These are phyloP conservation scores for Lonchura striata DNA, from an alignment of 2,113 vertebrate species.

Conservation along the genomic window DNA sequence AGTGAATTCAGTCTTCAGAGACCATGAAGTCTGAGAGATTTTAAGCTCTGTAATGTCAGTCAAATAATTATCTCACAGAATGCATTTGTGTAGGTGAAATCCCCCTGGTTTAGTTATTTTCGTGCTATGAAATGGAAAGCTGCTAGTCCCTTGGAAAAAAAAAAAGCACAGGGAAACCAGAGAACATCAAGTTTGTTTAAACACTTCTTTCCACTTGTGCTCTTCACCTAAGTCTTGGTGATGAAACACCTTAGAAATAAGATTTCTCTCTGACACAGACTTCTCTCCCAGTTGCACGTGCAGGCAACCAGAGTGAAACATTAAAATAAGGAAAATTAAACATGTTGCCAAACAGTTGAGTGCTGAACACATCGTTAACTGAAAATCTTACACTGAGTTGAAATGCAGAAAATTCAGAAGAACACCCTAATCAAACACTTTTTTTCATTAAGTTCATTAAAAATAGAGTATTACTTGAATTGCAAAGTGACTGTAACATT, in stretches of 20 bases:
- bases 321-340: constrained; percentile 30
- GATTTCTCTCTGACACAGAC: not conserved
- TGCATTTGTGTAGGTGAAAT: constrained; percentile 63
- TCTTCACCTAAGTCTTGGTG: constrained; percentile 26
- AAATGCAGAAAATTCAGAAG: not conserved
- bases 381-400: not conserved
- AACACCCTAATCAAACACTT: not conserved
- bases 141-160: constrained; percentile 33
- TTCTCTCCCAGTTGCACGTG: not conserved
- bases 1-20: constrained; percentile 68
- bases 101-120: constrained; percentile 60
- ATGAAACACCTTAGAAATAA: constrained; percentile 36
- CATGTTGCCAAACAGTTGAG: not conserved
- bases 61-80: constrained; percentile 67
- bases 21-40: not conserved
- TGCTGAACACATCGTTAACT: constrained; percentile 7
- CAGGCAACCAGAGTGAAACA: not conserved
- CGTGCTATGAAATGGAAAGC: constrained; percentile 63
- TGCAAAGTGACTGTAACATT: not conserved
- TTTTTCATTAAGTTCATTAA: constrained; percentile 18
- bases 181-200: constrained; percentile 20
- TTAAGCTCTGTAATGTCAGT: constrained; percentile 54
- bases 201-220: constrained; percentile 23
- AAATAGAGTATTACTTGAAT: constrained; percentile 24
- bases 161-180: constrained; percentile 18